These are phyloP conservation scores for Tretioscincus oriximinensis DNA, from an alignment of 2,113 vertebrate genomes.

Conservation along the genomic window DNA sequence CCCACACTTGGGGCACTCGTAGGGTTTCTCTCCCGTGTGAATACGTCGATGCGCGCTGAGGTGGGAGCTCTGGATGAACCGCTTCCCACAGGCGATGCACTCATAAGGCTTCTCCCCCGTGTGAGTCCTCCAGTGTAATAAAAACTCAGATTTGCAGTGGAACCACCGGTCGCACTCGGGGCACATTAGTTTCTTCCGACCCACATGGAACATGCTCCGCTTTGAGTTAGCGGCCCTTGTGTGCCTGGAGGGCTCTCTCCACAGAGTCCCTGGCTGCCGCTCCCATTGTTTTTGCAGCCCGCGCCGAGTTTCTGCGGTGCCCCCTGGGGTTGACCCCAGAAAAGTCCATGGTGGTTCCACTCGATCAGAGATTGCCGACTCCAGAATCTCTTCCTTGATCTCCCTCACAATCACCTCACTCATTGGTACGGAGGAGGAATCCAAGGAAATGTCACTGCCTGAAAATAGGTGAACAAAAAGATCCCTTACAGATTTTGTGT, in stretches of 20 bases:
- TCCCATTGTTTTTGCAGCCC: constrained; percentile 57
- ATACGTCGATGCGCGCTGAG: constrained; percentile 31
- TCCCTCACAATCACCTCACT: constrained; percentile 2
- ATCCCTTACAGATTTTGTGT: too few species aligned
- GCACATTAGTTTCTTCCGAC: constrained; percentile 37
- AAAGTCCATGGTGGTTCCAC: not conserved
- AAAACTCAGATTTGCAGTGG: constrained; percentile 67
- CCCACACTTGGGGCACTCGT: constrained; percentile 23
- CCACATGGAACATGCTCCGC: constrained; percentile 35
- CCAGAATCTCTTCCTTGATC: constrained; percentile 5
- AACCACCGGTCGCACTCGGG: constrained; percentile 69
- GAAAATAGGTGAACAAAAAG: not conserved
- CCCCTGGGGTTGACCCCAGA: not conserved
- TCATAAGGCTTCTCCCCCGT: constrained; percentile 44
- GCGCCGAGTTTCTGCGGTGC: constrained; percentile 24
- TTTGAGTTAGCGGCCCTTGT: not conserved
- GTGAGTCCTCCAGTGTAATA: constrained; percentile 67
- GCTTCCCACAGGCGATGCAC: constrained; percentile 34
- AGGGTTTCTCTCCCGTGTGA: constrained; percentile 40
- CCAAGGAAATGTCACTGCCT: not conserved
- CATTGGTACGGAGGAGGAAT: constrained; percentile 9
- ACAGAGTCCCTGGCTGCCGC: constrained; percentile 47
- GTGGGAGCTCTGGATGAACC: constrained; percentile 50
- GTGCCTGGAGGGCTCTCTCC: constrained; percentile 2
- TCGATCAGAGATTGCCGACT: not conserved